Evolutionary conservation across 2,113 vertebrate genomes (phyloP), one percentile per base, ranked within the genome.

Genomic region (Glareola pratincola): DNA sequence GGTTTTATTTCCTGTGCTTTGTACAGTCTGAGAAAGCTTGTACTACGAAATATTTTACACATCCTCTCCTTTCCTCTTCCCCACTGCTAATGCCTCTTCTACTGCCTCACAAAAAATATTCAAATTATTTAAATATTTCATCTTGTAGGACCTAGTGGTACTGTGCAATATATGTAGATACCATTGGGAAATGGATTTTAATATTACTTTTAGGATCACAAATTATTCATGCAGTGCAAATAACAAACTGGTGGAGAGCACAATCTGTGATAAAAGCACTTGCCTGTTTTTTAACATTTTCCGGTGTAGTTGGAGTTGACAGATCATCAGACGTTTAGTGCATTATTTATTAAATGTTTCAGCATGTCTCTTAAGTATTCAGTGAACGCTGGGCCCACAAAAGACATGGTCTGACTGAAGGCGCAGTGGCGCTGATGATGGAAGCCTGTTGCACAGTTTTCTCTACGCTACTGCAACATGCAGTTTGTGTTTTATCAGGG

Each of bases 111-210:
- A 88, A 94, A 95, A 85, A 87, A 60, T 50, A 92, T 64, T 96
- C 27, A 94, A 80, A 94, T 94, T 93, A 83, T 82, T 95, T 96
- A 92, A 97, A 96, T 97, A 96, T 97, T 97, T 96, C 68, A 97
- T 94, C 41, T 7, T 78, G 56, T 66, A 82, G 56, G 69, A 63
- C 17, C 43, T 88, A 85, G 26, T 27, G 83, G 53, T 79, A 64
- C 36, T 34, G 51, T 72, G 56, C 67, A 89, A 60, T 86, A 53
- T 80, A 82, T 69, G 75, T 78, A 87, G 79, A 57, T 79, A 69
- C 79, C 41, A 34, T 34, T 93, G 94, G 88, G 92, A 95, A 96
- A 90, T 72, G 36, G 54, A 68, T 92, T 96, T 94, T 94, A 93
- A 93, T 95, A 97, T 95, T 91, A 80, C 88, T 96, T 92, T 97